A percentile compares a stretch with the other conserved stretches of the same genome.
Evolutionary conservation across 2,113 vertebrate genomes (phyloP).

Genomic region (Xenotilapia leptura): DNA sequence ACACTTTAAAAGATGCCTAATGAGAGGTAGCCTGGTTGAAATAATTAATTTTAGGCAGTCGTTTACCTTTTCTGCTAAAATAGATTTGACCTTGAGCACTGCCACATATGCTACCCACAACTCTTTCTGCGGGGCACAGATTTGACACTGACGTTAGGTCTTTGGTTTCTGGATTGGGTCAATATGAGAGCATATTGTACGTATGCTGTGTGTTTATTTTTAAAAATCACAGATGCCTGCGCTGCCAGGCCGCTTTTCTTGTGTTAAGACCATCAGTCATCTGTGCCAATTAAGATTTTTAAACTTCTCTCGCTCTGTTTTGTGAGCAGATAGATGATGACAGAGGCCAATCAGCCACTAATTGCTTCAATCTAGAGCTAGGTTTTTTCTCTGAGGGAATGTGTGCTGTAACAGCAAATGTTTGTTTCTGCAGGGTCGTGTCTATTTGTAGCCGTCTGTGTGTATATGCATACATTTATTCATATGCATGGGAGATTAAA

Average conservation of each 20-base stretch:
- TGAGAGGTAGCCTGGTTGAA: background rate
- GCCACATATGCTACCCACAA: constrained; percentile 45
- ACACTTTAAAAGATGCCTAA: background rate
- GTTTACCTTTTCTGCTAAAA: constrained; percentile 15
- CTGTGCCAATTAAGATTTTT: constrained; percentile 60
- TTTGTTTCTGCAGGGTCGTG: constrained; percentile 13
- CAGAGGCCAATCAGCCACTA: constrained; percentile 54
- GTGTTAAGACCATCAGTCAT: constrained; percentile 49
- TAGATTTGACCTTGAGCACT: constrained; percentile 14
- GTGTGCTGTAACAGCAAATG: constrained; percentile 1
- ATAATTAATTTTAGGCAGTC: background rate
- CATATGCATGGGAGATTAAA: background rate
- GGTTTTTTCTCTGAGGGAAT: constrained; percentile 17
- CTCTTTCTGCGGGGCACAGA: constrained; percentile 42
- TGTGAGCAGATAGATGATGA: constrained; percentile 33
- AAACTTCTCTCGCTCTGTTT: constrained; percentile 45
- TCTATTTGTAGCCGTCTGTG: constrained; percentile 1
- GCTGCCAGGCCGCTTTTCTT: constrained; percentile 39
- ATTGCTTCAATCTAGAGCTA: constrained; percentile 40
- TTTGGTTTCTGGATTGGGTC: constrained; percentile 48
- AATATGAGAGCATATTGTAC: constrained; percentile 49
- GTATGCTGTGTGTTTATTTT: constrained; percentile 62
- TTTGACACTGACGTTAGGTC: constrained; percentile 31
- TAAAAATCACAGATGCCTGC: constrained; percentile 60
- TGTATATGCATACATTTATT: background rate